Base-by-base conservation (phyloP, 2,888 invertebrate genomes). In the Lypha dubia region DNA sequence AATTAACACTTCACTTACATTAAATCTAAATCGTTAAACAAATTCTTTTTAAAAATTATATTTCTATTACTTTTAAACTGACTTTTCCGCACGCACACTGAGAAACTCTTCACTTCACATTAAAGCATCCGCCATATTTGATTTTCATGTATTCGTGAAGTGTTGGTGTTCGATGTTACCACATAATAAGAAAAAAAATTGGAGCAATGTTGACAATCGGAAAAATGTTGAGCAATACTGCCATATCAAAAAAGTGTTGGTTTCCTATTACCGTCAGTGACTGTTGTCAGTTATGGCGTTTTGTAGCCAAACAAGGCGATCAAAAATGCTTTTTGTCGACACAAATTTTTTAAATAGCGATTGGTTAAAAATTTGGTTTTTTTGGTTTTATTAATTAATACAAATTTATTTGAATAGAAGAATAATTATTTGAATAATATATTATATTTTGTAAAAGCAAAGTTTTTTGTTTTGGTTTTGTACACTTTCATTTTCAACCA, bases 11-110 rank as follows among this genome's bases (percentile, higher is more conserved):
- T 51, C 84, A 84, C 84, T 84, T 84, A 84, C 84, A 81, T 84
- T 81, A 74, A 81, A 74, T 73, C 62, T 77, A 77, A 73, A 84
- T 74, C 58, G 44, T 46, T 81, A 51, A 81, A 53, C 73, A 81
- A 84, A 73, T 70, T 79, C 13, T 70, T 35, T 63, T 62, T 70
- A 74, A 44, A 51, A 84, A n/a, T 71, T 73, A 51, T 53, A 56
- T 75, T 56, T 84, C 77, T 84, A 44, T 81, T 79, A 77, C 62
- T 70, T 74, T 81, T 70, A 77, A 77, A 74, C 77, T 67, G 68
- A 81, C 84, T 84, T 84, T 83, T 84, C 68, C 77, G 84, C 81
- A 77, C 84, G 62, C 84, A 84, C 77, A 84, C 84, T 81, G 84
- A 82, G 49, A 84, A 84, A 84, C 77, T 74, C 73, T 79, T 74